phyloP scores from a whole-genome alignment of 1,140 invertebrate species.

The Myzus persicae region DNA sequence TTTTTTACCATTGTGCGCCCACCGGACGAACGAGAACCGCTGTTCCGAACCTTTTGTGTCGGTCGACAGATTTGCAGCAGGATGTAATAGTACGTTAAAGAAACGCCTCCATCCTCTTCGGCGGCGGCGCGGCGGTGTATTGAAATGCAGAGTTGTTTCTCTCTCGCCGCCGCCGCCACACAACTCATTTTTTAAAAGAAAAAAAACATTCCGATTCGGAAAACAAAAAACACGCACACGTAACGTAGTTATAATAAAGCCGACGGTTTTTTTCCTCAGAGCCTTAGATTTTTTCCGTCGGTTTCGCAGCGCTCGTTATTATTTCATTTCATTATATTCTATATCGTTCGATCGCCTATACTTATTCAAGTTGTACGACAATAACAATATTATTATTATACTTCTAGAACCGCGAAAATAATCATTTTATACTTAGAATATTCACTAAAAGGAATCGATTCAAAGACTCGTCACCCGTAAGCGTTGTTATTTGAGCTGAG shows the following conservation, averaged over 20 bases:
- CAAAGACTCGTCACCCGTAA: neutral
- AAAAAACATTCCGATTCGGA: constrained; percentile 18
- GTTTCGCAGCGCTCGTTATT: neutral
- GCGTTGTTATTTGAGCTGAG: neutral
- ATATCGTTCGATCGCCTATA: neutral
- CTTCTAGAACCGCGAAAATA: neutral
- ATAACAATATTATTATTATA: neutral
- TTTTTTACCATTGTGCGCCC: constrained; percentile 49
- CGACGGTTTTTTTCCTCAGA: constrained; percentile 6
- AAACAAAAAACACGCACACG: constrained; percentile 18
- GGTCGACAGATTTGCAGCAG: constrained; percentile 57
- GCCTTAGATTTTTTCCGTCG: neutral
- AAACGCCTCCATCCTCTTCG: constrained; percentile 57
- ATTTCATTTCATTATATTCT: neutral
- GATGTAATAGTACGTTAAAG: constrained; percentile 58
- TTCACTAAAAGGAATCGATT: neutral
- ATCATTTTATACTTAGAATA: neutral
- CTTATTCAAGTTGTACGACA: neutral
- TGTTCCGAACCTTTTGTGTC: constrained; percentile 51
- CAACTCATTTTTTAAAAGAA: constrained; percentile 18
- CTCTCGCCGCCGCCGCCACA: neutral
- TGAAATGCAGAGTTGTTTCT: constrained; percentile 39
- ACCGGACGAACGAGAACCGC: constrained; percentile 50
- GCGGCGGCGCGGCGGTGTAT: neutral
- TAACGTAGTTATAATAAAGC: constrained; percentile 18